phyloP scores from a whole-genome alignment of 2,113 vertebrate species.

The Shinisaurus crocodilurus region DNA sequence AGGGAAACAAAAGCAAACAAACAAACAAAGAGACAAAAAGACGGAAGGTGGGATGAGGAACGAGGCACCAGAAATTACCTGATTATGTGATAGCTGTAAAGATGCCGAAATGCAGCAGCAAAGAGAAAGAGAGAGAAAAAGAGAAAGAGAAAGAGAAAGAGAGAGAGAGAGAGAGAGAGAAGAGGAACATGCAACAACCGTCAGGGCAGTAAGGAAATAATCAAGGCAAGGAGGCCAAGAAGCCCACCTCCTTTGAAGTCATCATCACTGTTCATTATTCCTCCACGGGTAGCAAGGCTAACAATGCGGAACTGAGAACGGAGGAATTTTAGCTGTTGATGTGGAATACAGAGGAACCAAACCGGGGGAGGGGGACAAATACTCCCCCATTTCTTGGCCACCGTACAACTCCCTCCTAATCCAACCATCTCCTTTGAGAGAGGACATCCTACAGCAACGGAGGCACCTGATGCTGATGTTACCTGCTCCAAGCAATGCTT shows the following conservation, averaged over 20 bases:
- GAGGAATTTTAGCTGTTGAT: not conserved
- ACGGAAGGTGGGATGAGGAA: constrained; percentile 74
- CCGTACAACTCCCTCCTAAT: constrained; percentile 45
- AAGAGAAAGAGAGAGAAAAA: constrained; percentile 79
- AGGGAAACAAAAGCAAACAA: constrained; percentile 20
- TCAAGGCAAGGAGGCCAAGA: constrained; percentile 70
- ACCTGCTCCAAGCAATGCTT: not conserved
- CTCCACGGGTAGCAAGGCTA: constrained; percentile 20
- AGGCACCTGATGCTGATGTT: not conserved
- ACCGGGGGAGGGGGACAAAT: constrained; percentile 19
- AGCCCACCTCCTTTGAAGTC: constrained; percentile 50
- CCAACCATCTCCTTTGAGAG: not conserved
- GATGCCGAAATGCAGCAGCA: constrained; percentile 88
- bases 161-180: constrained; percentile 69
- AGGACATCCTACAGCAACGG: not conserved
- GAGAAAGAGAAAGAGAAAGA: constrained; percentile 60
- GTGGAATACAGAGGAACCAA: too few relatives aligned
- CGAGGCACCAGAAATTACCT: constrained; percentile 89
- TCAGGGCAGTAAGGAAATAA: constrained; percentile 84
- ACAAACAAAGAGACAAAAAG: constrained; percentile 9
- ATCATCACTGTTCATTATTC: constrained; percentile 43
- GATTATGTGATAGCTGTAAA: constrained; percentile 98
- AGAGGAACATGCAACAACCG: constrained; percentile 91
- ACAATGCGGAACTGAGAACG: not conserved
- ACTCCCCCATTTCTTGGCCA: not conserved